Evolutionary conservation across 2,113 vertebrate species (phyloP).

Genomic region (Oreotrochilus melanogaster): DNA sequence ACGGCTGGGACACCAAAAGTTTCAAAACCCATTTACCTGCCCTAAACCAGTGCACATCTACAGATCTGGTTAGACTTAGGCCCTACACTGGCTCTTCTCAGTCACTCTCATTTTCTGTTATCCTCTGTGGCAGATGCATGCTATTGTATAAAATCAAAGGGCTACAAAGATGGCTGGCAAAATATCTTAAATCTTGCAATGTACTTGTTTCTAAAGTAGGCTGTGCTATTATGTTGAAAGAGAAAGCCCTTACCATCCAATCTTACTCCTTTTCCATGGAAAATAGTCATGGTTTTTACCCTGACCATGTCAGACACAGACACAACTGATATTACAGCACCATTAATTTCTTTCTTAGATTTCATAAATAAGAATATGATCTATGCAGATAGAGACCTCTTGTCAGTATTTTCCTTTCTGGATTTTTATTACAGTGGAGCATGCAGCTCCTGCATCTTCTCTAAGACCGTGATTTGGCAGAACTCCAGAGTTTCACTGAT

Average conservation of each 20-base stretch:
- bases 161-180: neutral
- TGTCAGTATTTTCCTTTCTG: neutral
- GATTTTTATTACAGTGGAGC: neutral
- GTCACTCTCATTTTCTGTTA: neutral
- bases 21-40: neutral
- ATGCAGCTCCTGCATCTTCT: neutral
- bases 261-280: neutral
- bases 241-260: neutral
- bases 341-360: neutral
- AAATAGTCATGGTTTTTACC: neutral
- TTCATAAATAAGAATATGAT: neutral
- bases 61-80: neutral
- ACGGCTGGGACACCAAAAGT: neutral
- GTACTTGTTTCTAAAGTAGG: neutral
- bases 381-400: neutral
- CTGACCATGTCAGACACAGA: neutral
- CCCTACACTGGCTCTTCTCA: neutral
- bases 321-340: neutral
- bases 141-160: neutral
- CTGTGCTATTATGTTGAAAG: neutral
- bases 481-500: neutral
- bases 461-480: neutral
- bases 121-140: neutral
- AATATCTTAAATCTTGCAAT: neutral
- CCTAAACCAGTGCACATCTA: neutral